Conservation (phyloP, 2,888 invertebrate species). For the Cantharis flavilabris region DNA sequence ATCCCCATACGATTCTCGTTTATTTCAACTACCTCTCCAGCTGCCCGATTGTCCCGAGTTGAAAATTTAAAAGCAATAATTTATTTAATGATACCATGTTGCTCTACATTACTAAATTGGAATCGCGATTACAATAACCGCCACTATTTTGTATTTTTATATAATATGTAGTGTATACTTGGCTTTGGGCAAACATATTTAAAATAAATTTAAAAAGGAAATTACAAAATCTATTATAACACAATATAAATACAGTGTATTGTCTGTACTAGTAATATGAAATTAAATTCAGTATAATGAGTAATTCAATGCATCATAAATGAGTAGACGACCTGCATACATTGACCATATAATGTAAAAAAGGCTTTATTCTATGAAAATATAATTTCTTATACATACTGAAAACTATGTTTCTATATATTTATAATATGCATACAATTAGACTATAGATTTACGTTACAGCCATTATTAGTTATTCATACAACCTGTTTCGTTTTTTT, state of each 20-base stretch:
- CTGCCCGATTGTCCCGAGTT: too few relatives aligned
- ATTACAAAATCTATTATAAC: background rate
- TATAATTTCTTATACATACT: background rate
- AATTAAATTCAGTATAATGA: conserved; percentile 3
- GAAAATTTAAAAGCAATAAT: too few relatives aligned
- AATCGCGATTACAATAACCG: background rate
- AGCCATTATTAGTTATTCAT: background rate
- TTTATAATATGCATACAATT: background rate
- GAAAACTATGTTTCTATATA: background rate
- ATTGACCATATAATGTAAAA: background rate
- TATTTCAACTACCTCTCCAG: too few relatives aligned
- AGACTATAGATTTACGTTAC: background rate
- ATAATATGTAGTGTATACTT: too few relatives aligned
- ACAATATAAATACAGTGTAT: background rate
- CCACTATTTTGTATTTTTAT: background rate
- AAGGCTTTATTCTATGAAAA: background rate
- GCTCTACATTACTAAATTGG: background rate
- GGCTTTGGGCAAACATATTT: background rate
- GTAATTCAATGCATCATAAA: conserved; percentile 4
- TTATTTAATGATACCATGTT: too few relatives aligned
- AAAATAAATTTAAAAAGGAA: background rate
- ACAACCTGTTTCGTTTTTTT: background rate
- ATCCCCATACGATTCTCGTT: too few relatives aligned
- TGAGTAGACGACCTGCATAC: conserved; percentile 6
- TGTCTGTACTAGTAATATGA: conserved; percentile 1